Evolutionary conservation across 1,140 invertebrate genomes (phyloP).

Genomic region (Formica exsecta): DNA sequence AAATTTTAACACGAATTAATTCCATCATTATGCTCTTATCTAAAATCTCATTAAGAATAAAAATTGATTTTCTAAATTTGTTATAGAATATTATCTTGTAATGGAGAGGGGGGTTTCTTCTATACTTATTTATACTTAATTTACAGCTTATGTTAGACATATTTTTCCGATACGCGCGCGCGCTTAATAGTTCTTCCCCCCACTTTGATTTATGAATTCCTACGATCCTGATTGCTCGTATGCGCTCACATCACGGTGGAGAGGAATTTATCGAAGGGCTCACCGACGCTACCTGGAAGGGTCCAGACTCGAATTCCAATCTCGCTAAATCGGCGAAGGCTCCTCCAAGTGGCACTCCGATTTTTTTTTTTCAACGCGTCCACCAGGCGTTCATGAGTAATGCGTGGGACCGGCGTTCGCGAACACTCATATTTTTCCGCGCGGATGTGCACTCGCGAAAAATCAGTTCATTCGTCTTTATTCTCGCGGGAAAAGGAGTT

Average conservation of each 20-base stretch:
- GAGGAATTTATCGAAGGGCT: conserved; percentile 45
- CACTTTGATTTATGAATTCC: neutral
- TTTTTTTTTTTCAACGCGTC: conserved; percentile 53
- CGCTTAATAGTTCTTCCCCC: neutral
- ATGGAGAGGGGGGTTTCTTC: no score
- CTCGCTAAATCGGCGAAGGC: conserved; percentile 36
- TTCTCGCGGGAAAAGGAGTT: neutral
- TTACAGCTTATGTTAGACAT: no score
- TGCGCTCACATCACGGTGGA: neutral
- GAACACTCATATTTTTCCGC: conserved; percentile 52
- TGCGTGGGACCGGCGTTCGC: conserved; percentile 48
- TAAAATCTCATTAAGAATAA: neutral
- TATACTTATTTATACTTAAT: no score
- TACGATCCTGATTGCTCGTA: neutral
- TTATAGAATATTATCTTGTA: neutral
- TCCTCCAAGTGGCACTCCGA: conserved; percentile 47
- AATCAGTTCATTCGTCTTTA: neutral
- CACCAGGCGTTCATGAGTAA: conserved; percentile 25
- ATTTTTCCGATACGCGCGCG: neutral
- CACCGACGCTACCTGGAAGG: conserved; percentile 44
- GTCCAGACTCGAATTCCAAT: conserved; percentile 47
- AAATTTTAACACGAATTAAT: neutral
- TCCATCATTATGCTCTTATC: neutral
- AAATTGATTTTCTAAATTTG: neutral
- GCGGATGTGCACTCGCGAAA: conserved; percentile 23